Evolutionary conservation across 2,888 invertebrate species (phyloP).

Genomic region (Andrena haemorrhoa): DNA sequence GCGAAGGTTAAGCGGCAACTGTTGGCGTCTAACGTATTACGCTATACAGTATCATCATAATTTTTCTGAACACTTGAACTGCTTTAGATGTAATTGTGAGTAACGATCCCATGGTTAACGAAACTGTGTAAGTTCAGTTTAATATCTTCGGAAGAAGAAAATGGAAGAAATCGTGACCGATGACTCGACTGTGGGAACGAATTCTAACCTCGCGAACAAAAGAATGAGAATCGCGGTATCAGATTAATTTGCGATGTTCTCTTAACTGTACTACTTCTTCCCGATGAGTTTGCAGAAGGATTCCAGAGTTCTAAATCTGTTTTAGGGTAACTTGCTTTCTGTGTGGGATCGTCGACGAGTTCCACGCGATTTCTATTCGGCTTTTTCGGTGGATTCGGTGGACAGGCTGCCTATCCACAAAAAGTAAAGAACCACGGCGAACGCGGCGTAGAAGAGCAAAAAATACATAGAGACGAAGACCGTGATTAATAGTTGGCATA

Average conservation of each 20-base stretch:
- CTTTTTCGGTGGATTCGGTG: neutral
- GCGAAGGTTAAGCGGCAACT: neutral
- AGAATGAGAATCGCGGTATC: neutral
- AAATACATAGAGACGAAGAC: conserved; percentile 80
- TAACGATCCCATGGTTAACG: neutral
- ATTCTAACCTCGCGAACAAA: neutral
- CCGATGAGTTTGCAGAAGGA: neutral
- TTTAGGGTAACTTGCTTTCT: neutral
- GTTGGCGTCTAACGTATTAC: neutral
- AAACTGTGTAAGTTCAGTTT: too few relatives aligned
- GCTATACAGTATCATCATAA: neutral
- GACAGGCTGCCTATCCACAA: conserved; percentile 72
- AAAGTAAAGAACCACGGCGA: conserved; percentile 75
- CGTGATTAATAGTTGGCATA: conserved; percentile 78
- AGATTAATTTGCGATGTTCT: conserved; percentile 5
- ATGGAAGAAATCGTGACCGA: too few relatives aligned
- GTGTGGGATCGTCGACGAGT: neutral
- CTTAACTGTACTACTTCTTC: neutral
- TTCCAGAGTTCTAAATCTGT: neutral
- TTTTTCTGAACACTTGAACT: neutral
- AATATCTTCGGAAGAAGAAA: too few relatives aligned
- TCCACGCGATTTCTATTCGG: neutral
- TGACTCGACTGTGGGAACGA: neutral
- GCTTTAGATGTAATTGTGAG: neutral
- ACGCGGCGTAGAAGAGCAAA: conserved; percentile 79